These are phyloP conservation scores for Drosophila sechellia DNA, from an alignment of 1,140 invertebrate species.

Conservation along the genomic window DNA sequence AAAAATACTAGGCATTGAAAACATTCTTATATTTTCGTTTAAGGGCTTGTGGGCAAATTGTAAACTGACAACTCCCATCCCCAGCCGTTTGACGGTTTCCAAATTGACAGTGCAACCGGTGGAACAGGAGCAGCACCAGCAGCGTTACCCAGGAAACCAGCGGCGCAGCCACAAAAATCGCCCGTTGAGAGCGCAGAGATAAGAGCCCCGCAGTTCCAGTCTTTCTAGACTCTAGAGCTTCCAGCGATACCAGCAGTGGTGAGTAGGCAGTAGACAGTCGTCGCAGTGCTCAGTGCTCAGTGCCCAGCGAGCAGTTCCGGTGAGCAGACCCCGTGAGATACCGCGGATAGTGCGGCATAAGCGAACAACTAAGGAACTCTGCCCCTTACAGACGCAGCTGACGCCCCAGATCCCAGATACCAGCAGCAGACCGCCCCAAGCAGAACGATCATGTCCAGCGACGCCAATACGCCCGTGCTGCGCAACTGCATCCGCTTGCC, in stretches of 20 bases:
- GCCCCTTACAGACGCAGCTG: slow-evolving; percentile 6
- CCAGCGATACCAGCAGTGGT: neutral
- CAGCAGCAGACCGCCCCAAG: too few relatives aligned
- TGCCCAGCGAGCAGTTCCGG: slow-evolving; percentile 40
- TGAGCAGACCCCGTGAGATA: slow-evolving; percentile 16
- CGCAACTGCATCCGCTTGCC: slow-evolving; percentile 87
- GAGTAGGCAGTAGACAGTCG: neutral
- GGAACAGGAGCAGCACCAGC: too few relatives aligned
- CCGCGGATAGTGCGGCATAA: neutral
- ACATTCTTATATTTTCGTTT: too few relatives aligned
- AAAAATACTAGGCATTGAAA: too few relatives aligned
- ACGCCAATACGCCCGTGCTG: slow-evolving; percentile 61
- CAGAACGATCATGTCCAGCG: slow-evolving; percentile 46
- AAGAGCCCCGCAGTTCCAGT: neutral
- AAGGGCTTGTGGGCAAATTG: neutral
- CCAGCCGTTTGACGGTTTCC: neutral
- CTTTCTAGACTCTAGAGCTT: neutral
- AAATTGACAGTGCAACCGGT: neutral
- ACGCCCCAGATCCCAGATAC: neutral
- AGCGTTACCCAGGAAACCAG: slow-evolving; percentile 1
- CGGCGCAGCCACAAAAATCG: neutral
- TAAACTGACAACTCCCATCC: neutral
- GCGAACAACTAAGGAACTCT: neutral
- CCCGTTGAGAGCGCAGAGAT: neutral
- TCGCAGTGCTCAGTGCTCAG: neutral